These are phyloP conservation scores for Drosophila biarmipes DNA, from an alignment of 1,140 invertebrate species.

Conservation along the genomic window DNA sequence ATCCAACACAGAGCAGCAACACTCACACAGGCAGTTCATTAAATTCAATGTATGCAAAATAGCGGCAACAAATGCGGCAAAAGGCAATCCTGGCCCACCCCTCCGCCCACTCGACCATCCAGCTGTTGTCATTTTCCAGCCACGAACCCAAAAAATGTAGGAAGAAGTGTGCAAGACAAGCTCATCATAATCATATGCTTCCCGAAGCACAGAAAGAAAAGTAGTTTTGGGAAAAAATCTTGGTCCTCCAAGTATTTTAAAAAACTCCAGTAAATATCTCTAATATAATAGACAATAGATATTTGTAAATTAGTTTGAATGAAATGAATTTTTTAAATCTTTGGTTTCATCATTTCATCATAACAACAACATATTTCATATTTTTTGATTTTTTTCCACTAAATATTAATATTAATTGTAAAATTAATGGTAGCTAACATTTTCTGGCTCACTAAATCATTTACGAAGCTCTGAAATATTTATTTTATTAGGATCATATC, in stretches of 20 bases:
- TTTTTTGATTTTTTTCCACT: background rate
- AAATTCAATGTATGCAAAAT: slow-evolving; percentile 77
- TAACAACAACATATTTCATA: background rate
- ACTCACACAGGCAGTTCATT: slow-evolving; percentile 59
- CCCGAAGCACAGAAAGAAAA: slow-evolving; percentile 23
- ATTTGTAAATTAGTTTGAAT: no score
- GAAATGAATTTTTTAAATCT: no score
- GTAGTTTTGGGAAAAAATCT: no score
- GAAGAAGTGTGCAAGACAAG: slow-evolving; percentile 54
- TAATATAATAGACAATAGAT: no score
- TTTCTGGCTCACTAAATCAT: no score
- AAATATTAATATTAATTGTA: no score
- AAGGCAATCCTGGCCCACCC: slow-evolving; percentile 32
- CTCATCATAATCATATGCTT: slow-evolving; percentile 73
- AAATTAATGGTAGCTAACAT: no score
- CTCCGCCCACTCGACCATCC: background rate
- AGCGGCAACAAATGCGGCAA: slow-evolving; percentile 65
- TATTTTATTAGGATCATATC: no score
- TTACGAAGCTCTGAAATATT: no score
- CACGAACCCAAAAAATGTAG: slow-evolving; percentile 25
- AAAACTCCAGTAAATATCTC: no score
- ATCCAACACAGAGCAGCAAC: slow-evolving; percentile 42
- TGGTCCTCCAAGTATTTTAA: no score
- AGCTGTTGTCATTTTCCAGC: slow-evolving; percentile 66
- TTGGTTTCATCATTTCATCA: background rate